phyloP scores from a whole-genome alignment of 2,113 vertebrate species.

The Rhipidura dahli region DNA sequence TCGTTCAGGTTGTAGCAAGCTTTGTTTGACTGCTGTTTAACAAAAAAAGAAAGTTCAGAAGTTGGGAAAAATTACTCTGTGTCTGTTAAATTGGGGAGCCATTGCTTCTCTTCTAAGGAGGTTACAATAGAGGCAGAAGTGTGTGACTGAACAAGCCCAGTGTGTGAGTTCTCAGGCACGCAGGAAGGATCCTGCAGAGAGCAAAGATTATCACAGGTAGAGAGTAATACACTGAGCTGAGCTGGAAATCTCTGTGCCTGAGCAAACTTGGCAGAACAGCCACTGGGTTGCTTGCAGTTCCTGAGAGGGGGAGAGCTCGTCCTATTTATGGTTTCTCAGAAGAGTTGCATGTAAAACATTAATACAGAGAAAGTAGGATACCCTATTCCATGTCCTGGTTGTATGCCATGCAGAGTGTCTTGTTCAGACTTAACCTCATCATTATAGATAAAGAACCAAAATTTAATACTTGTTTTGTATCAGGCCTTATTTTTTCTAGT shows the following conservation, averaged over 20 bases:
- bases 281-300: not conserved
- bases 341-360: not conserved
- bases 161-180: not conserved
- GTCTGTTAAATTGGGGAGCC: not conserved
- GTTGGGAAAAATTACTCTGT: not conserved
- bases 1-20: not conserved
- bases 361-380: not conserved
- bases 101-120: not conserved
- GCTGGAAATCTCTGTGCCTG: not conserved
- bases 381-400: not conserved
- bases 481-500: not conserved
- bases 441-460: not conserved
- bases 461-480: not conserved
- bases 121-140: not conserved
- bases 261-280: not conserved
- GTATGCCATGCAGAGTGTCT: not conserved
- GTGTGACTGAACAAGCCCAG: not conserved
- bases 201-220: not conserved
- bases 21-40: not conserved
- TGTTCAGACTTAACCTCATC: not conserved
- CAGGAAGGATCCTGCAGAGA: not conserved
- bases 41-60: not conserved
- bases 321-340: not conserved
- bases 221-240: not conserved
- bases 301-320: not conserved